Conservation (phyloP, 2,113 vertebrate species). For the Gambusia holbrooki region DNA sequence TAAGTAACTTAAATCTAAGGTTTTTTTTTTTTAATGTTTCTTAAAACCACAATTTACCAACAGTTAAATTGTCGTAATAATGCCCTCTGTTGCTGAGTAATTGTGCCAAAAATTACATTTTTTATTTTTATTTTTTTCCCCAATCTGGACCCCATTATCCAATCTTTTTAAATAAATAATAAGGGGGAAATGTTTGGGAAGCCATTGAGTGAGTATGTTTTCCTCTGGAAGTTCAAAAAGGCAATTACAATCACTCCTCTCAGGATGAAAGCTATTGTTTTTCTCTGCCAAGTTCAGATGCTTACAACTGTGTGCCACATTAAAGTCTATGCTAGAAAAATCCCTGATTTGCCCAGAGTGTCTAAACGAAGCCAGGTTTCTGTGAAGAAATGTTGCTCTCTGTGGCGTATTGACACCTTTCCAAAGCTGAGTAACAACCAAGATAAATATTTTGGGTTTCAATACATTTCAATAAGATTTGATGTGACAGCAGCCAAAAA, state of each 20-base stretch:
- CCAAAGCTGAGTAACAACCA: too few species aligned
- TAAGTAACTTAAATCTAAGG: too few species aligned
- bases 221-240: not conserved
- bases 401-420: not conserved
- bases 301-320: not conserved
- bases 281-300: not conserved
- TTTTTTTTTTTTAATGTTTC: too few species aligned
- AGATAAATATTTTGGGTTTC: too few species aligned
- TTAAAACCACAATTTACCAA: not conserved
- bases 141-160: constrained; percentile 8
- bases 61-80: not conserved
- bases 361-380: not conserved
- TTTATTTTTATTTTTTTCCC: too few species aligned
- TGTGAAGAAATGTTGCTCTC: not conserved
- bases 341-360: not conserved
- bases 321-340: not conserved
- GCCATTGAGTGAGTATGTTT: not conserved
- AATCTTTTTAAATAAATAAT: not conserved
- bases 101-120: not conserved
- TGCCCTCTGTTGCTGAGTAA: not conserved
- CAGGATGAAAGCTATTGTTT: not conserved
- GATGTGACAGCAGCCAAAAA: too few species aligned
- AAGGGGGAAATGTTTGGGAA: not conserved
- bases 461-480: too few species aligned
- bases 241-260: constrained; percentile 2